Evolutionary conservation across 2,797 vertebrate species (phyloP), one percentile per base, ranked within the genome.

Genomic region (Sebastes matsubarae): DNA sequence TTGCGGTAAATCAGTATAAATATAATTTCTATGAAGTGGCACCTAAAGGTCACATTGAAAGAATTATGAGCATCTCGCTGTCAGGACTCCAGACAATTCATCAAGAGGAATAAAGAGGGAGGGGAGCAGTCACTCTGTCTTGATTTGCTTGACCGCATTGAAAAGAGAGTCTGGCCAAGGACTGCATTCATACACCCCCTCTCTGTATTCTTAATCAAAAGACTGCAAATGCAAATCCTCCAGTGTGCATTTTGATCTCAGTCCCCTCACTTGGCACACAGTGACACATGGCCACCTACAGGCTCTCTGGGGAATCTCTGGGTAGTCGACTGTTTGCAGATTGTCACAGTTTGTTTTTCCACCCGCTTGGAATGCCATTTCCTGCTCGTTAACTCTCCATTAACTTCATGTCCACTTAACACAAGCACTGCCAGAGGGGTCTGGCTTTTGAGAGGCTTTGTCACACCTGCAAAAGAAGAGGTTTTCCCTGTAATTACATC

Each of bases 341-440:
- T 83, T 83, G 81, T 79, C 73, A 72, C 84, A 74, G 79, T 72
- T 79, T 89, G 85, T 86, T 81, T 88, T 88, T 88, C 81, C 85
- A 61, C 74, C 29, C 10, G 72, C 72, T 73, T 67, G 65, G 76
- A 52, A 84, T 80, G 85, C 61, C 80, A 90, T 92, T 93, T 92
- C 84, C 86, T 83, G 86, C 88, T 90, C 65, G 82, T 93, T 93
- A 92, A 74, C 77, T 86, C 85, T 75, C 85, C 85, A 92, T 93
- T 93, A 90, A 81, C 65, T 77, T 80, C 64, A 5, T 61, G 80
- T 77, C 87, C 87, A 92, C 87, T 91, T 76, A 79, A 77, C 84
- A 83, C 59, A 42, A 84, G 87, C 46, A 18, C 50, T 69, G 29
- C 66, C 57, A 18, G 32, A 77, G 76, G 67, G 27, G 36, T 71